phyloP scores from a whole-genome alignment of 2,888 invertebrate species.

The Agonopterix subpropinquella region DNA sequence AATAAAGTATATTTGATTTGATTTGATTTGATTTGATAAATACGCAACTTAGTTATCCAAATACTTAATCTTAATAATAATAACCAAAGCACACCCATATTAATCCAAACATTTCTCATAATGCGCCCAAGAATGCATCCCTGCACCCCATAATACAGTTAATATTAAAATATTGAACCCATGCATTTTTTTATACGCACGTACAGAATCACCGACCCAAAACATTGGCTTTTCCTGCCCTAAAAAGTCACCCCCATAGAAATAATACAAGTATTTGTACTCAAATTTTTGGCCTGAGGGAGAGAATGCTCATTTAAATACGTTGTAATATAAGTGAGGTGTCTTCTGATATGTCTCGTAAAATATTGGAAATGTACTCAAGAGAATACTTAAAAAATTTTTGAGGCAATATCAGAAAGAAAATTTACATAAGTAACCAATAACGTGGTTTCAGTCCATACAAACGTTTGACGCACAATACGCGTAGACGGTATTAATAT shows the following conservation, averaged over 20 bases:
- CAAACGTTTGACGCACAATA: no score
- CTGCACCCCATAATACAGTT: conserved; percentile 65
- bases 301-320: conserved; percentile 52
- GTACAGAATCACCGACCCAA: conserved; percentile 36
- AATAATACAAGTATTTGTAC: conserved; percentile 72
- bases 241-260: conserved; percentile 52
- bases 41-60: background rate
- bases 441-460: no score
- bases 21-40: no score
- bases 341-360: conserved; percentile 19
- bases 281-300: conserved; percentile 44
- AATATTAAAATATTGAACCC: conserved; percentile 75
- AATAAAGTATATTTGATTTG: no score
- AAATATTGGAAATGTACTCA: conserved; percentile 9
- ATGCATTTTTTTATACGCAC: conserved; percentile 62
- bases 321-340: conserved; percentile 37
- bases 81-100: conserved; percentile 24
- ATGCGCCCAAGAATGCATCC: conserved; percentile 44
- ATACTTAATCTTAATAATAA: conserved; percentile 5
- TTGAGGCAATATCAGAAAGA: conserved; percentile 9
- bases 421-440: background rate
- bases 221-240: conserved; percentile 64
- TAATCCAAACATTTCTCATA: conserved; percentile 32
- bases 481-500: no score
- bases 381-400: conserved; percentile 2